Conservation (phyloP, 2,888 invertebrate genomes). For the Onchidella celtica region DNA sequence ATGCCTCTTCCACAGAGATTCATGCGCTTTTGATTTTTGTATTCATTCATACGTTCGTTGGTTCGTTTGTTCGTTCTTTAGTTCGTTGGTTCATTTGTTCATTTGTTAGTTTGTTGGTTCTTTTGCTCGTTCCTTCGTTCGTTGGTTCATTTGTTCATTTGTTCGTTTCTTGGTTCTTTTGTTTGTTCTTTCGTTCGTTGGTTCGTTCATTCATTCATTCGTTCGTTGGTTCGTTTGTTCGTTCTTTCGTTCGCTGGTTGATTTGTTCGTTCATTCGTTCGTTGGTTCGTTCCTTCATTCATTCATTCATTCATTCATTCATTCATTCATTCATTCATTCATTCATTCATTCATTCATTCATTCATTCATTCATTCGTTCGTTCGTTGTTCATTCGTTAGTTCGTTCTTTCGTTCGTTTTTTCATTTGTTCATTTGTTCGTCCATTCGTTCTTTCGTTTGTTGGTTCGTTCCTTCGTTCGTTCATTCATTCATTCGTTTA, state of each 20-base stretch:
- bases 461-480: too few species aligned
- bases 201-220: background rate
- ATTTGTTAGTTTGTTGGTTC: too few species aligned
- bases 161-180: background rate
- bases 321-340: background rate
- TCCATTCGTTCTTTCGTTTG: background rate
- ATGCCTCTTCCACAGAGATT: too few species aligned
- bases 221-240: too few species aligned
- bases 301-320: background rate
- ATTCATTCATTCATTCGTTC: background rate
- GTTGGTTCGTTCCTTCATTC: background rate
- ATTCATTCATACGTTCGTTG: too few species aligned
- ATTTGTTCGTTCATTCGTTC: background rate
- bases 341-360: background rate
- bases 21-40: too few species aligned
- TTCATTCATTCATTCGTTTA: too few species aligned
- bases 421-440: background rate
- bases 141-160: too few species aligned
- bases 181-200: background rate
- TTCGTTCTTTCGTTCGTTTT: slow-evolving; percentile 15
- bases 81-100: too few species aligned
- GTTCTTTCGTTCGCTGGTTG: background rate
- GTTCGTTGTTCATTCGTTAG: too few species aligned
- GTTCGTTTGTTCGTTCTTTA: too few species aligned
- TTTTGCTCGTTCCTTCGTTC: too few species aligned